These are phyloP conservation scores for Pogona vitticeps DNA, from an alignment of 2,113 vertebrate genomes.

Conservation along the genomic window DNA sequence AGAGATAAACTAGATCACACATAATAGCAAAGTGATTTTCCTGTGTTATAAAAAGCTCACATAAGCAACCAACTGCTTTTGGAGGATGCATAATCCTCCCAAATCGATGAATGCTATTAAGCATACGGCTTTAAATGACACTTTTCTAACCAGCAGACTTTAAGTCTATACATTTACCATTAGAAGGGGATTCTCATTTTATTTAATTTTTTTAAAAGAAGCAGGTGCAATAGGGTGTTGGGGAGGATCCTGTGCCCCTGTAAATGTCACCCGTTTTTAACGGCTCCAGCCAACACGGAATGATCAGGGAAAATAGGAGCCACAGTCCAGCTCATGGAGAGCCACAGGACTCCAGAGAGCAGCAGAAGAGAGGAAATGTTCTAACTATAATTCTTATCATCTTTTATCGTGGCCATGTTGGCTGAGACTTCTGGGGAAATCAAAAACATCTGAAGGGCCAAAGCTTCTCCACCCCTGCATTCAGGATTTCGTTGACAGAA, in stretches of 20 bases:
- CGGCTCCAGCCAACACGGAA: not conserved
- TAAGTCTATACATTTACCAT: no score
- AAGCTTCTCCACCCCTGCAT: no score
- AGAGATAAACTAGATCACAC: not conserved
- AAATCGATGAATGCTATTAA: not conserved
- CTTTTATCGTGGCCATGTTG: no score
- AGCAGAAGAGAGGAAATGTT: no score
- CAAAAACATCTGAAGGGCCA: not conserved
- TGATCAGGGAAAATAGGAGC: not conserved
- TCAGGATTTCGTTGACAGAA: not conserved
- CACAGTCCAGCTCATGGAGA: not conserved
- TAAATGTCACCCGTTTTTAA: not conserved
- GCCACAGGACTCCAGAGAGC: no score
- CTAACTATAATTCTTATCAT: no score
- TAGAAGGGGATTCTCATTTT: no score
- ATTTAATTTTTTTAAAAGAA: no score
- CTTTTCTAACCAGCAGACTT: not conserved
- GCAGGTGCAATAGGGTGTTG: no score
- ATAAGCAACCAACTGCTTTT: not conserved
- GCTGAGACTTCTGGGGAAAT: no score
- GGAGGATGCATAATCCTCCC: not conserved
- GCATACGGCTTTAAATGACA: not conserved
- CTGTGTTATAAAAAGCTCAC: not conserved
- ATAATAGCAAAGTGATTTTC: not conserved
- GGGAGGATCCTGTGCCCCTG: no score